Evolutionary conservation across 2,888 invertebrate species (phyloP), one percentile per base, ranked within the genome.

Genomic region (Eudemis profundana): DNA sequence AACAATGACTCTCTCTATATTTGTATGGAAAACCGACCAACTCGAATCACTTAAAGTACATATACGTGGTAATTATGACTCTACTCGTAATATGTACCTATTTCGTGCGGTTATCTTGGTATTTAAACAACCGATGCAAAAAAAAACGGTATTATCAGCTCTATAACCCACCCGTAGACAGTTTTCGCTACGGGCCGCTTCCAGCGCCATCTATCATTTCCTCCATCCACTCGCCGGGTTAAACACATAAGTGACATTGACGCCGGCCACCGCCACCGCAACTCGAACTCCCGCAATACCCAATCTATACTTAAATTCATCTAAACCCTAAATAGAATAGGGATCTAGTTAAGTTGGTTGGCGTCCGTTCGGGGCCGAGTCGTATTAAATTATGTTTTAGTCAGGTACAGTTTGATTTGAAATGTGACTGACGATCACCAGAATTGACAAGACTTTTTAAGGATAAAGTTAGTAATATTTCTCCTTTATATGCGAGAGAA

Each of bases 171-270:
- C 66, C 49, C 64, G 68, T 70, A 77, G 78, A 46, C 65, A 60
- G 57, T 57, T 79, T 79, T 79, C 78, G 74, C 81, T 84, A 77
- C 81, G 84, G 86, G 80, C 80, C 84, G 87, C 84, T 84, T 79
- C 85, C 82, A 85, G 79, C 74, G 76, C 82, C 79, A 92, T 92
- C 87, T 78, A 91, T 91, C 91, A 91, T 92, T 90, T 90, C 89
- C 89, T 90, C 89, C 89, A 89, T 89, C 90, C 89, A 87, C 87
- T 90, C 91, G 89, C 82, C 91, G 90, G 90, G 90, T 90, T 90
- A 90, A 90, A 86, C 90, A 90, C 89, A 88, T 92, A 92, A 91
- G 91, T 92, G 91, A 92, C 91, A 92, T 89, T 91, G 91, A 92
- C 89, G 86, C 89, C 82, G 76, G 80, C 72, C 79, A 44, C 77